A percentile compares a stretch with the other conserved stretches of the same genome.
Evolutionary conservation across 2,797 vertebrate species (phyloP).

Genomic region (Danio aesculapii): DNA sequence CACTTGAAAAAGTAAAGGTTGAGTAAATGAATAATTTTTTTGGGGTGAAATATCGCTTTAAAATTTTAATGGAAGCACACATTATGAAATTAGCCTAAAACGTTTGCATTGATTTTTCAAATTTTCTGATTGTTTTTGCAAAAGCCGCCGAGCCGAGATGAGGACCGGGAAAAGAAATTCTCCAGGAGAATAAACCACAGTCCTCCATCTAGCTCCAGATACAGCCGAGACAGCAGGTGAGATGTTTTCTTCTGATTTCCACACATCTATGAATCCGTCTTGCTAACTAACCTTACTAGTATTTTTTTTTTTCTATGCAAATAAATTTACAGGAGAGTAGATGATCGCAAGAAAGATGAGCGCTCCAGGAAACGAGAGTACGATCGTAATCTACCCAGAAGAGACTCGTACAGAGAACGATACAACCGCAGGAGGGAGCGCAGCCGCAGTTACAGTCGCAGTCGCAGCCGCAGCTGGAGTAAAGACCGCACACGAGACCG

Average conservation of each 20-base stretch:
- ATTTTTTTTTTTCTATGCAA: not conserved
- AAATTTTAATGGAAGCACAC: too few relatives aligned
- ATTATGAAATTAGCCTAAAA: not conserved
- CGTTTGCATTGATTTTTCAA: not conserved
- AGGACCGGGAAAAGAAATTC: constrained; percentile 94
- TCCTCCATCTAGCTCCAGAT: constrained; percentile 91
- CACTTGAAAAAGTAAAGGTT: too few relatives aligned
- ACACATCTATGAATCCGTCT: not conserved
- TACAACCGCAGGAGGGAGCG: constrained; percentile 94
- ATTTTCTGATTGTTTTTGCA: not conserved
- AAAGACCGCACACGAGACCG: constrained; percentile 90
- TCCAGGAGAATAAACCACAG: constrained; percentile 93
- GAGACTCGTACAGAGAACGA: constrained; percentile 94
- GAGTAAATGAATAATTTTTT: too few relatives aligned
- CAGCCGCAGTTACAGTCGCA: constrained; percentile 92
- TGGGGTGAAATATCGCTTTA: too few relatives aligned
- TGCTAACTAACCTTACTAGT: too few relatives aligned
- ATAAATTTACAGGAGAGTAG: constrained; percentile 82
- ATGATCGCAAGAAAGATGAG: constrained; percentile 96
- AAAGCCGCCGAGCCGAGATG: constrained; percentile 86
- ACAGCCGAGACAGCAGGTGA: constrained; percentile 93
- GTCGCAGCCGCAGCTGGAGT: constrained; percentile 95
- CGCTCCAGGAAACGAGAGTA: constrained; percentile 95
- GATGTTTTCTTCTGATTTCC: not conserved
- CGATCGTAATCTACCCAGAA: constrained; percentile 88